Percentiles rank a stretch among this genome's conserved stretches.
Conservation (phyloP, 1,140 invertebrate genomes). For the Ctenoplectra terminalis region DNA sequence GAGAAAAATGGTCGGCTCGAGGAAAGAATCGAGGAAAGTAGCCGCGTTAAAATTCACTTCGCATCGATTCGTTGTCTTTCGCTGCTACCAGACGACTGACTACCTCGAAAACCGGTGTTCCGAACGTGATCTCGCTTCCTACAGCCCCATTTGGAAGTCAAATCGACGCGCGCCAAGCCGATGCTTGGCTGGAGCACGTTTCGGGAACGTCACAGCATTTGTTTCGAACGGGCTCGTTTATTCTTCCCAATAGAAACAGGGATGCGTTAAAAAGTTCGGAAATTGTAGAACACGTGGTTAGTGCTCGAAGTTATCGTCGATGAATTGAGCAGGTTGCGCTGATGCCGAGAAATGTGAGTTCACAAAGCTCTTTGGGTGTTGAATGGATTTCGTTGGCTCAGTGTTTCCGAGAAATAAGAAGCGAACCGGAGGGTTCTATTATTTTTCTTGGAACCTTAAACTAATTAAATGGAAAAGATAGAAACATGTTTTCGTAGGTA, state of each 20-base stretch:
- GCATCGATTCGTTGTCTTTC: slow-evolving; percentile 35
- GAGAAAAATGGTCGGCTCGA: background rate
- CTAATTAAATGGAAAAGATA: background rate
- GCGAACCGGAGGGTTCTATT: too few species aligned
- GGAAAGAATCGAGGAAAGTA: background rate
- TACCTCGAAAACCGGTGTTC: slow-evolving; percentile 44
- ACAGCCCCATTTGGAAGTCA: slow-evolving; percentile 37
- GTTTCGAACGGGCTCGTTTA: slow-evolving; percentile 9
- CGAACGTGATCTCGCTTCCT: slow-evolving; percentile 34
- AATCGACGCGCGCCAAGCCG: slow-evolving; percentile 9
- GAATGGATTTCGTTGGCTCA: too few species aligned
- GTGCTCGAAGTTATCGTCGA: background rate
- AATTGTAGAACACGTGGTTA: background rate
- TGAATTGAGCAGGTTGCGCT: background rate
- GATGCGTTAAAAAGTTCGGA: background rate
- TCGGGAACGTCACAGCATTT: slow-evolving; percentile 18
- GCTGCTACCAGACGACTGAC: slow-evolving; percentile 35
- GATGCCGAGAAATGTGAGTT: background rate
- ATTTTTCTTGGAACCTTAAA: background rate
- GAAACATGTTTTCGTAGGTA: background rate
- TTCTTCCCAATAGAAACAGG: background rate
- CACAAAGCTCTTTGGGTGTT: background rate
- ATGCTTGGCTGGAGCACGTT: slow-evolving; percentile 6
- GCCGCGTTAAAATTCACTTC: slow-evolving; percentile 42
- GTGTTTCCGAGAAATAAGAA: too few species aligned